Percentiles rank a stretch among this genome's conserved stretches.
phyloP scores from a whole-genome alignment of 2,797 vertebrate genomes.

The Aeoliscus strigatus region DNA sequence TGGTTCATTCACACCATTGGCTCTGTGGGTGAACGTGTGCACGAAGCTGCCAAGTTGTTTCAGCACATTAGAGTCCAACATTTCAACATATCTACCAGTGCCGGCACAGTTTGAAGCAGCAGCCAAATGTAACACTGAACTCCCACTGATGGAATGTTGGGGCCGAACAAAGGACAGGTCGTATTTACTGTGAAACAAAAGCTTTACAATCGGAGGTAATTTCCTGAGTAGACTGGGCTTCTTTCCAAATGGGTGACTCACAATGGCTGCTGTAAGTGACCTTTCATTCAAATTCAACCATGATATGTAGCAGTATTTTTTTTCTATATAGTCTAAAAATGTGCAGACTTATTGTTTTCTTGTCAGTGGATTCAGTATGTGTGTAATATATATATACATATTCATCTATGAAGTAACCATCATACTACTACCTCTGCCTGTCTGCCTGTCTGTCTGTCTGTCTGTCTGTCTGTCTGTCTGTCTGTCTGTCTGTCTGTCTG shows the following conservation, averaged over 20 bases:
- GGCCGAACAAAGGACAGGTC: not conserved
- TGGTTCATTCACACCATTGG: not conserved
- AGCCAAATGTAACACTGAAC: conserved; percentile 34
- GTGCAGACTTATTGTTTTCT: too few species aligned
- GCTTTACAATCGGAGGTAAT: conserved; percentile 18
- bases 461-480: too few species aligned
- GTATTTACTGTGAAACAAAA: conserved; percentile 36
- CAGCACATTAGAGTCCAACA: conserved; percentile 5
- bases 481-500: too few species aligned
- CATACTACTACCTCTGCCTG: too few species aligned
- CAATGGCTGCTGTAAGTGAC: conserved; percentile 4
- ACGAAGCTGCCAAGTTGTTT: conserved; percentile 5
- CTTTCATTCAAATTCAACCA: conserved; percentile 8
- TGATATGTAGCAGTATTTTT: not conserved
- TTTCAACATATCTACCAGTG: conserved; percentile 6
- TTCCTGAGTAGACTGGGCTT: conserved; percentile 3
- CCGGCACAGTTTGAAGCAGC: conserved; percentile 7
- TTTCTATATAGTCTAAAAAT: not conserved
- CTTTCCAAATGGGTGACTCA: conserved; percentile 13
- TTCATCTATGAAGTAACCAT: too few species aligned
- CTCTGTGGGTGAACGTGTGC: conserved; percentile 4
- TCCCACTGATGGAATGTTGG: conserved; percentile 8
- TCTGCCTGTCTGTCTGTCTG: too few species aligned
- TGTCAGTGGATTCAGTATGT: too few species aligned
- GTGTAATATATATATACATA: too few species aligned